phyloP scores from a whole-genome alignment of 2,797 vertebrate species.

The Hirundo rustica region DNA sequence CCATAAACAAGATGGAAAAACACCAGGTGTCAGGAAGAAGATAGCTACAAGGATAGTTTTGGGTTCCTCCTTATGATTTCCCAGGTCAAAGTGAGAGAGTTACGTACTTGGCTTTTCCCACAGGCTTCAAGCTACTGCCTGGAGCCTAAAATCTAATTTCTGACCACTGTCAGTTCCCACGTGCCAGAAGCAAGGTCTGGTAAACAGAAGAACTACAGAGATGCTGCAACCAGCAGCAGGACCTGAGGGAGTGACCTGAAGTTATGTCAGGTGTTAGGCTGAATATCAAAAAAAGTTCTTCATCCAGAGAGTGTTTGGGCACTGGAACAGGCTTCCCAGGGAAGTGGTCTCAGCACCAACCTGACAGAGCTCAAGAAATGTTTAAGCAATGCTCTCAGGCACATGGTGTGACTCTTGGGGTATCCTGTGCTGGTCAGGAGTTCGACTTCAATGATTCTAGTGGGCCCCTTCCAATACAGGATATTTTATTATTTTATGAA shows the following conservation, averaged over 20 bases:
- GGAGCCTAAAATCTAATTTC: too few species aligned
- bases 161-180: too few species aligned
- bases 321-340: not conserved
- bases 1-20: too few species aligned
- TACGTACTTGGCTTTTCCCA: too few species aligned
- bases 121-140: too few species aligned
- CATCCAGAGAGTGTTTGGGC: fast-evolving
- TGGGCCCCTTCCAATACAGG: not conserved
- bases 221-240: not conserved
- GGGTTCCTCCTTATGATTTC: too few species aligned
- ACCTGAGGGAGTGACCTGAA: not conserved
- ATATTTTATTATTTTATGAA: not conserved
- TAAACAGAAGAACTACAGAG: not conserved
- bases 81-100: too few species aligned
- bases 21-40: too few species aligned
- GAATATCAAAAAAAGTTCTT: not conserved
- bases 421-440: not conserved
- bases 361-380: not conserved
- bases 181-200: not conserved
- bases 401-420: not conserved
- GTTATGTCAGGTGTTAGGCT: not conserved
- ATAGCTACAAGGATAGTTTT: too few species aligned
- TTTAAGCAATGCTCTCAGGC: not conserved
- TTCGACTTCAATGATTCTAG: not conserved
- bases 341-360: not conserved